Conservation (phyloP, 2,797 vertebrate species). For the Cichlasoma orientale region DNA sequence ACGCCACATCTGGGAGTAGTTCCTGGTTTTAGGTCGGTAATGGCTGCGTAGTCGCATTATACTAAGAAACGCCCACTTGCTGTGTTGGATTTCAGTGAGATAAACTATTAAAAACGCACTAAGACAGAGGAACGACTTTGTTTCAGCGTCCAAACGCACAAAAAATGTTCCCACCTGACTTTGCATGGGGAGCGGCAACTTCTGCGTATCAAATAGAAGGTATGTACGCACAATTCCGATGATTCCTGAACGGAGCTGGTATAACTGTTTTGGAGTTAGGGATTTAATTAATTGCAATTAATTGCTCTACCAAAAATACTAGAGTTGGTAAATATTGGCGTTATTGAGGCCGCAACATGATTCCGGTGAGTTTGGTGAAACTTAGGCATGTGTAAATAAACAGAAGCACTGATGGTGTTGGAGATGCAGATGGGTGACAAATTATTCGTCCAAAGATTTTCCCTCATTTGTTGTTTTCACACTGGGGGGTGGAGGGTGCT, state of each 20-base stretch:
- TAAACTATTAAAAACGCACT: background rate
- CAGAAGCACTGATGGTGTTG: background rate
- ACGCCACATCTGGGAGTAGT: background rate
- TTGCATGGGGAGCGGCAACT: conserved; percentile 87
- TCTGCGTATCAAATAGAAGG: conserved; percentile 90
- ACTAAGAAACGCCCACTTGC: background rate
- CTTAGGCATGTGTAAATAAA: background rate
- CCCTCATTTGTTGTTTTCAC: background rate
- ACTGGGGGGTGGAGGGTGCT: background rate
- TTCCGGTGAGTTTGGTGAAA: background rate
- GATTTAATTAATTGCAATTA: too few relatives aligned
- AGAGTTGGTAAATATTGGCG: background rate
- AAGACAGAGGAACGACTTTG: background rate
- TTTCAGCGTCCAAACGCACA: background rate
- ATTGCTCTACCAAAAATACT: background rate
- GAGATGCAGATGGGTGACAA: rapidly evolving
- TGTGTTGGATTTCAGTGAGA: background rate
- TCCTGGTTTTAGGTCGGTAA: background rate
- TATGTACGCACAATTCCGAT: conserved; percentile 54
- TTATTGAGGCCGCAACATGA: background rate
- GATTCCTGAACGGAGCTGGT: background rate
- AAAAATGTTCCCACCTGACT: conserved; percentile 82
- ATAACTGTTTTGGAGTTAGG: background rate
- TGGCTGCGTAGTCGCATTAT: background rate
- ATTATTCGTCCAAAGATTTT: rapidly evolving